These are phyloP conservation scores for Vanessa atalanta DNA, from an alignment of 1,140 invertebrate genomes.

Conservation along the genomic window DNA sequence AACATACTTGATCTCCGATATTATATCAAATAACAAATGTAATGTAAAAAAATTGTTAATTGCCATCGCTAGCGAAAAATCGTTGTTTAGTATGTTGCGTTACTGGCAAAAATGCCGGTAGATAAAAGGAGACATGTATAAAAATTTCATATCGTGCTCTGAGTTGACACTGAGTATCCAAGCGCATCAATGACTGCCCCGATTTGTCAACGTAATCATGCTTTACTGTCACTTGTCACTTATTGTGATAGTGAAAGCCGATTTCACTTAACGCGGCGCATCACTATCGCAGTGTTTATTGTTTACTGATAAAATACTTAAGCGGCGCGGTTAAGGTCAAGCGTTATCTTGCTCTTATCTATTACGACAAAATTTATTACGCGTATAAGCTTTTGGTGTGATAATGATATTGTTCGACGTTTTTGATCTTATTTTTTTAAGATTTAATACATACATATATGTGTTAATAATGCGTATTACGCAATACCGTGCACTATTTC, in stretches of 20 bases:
- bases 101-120: too few relatives aligned
- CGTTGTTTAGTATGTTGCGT: too few relatives aligned
- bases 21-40: too few relatives aligned
- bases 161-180: constrained; percentile 14
- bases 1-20: too few relatives aligned
- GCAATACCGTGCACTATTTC: too few relatives aligned
- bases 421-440: constrained; percentile 14
- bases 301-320: constrained; percentile 49
- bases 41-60: too few relatives aligned
- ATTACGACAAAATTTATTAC: constrained; percentile 38
- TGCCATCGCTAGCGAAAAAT: too few relatives aligned
- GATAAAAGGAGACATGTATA: too few relatives aligned
- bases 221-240: constrained; percentile 39
- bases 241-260: constrained; percentile 42
- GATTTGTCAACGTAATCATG: constrained; percentile 21
- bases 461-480: too few relatives aligned
- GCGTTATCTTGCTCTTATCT: constrained; percentile 46
- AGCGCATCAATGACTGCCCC: constrained; percentile 2
- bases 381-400: constrained; percentile 30
- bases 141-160: not conserved
- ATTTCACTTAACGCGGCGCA: constrained; percentile 41
- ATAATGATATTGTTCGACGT: constrained; percentile 13
- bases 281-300: constrained; percentile 42
- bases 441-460: not conserved
- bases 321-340: constrained; percentile 57